A percentile compares a stretch with the other conserved stretches of the same genome.
phyloP scores from a whole-genome alignment of 2,113 vertebrate genomes.

The Phylloscopus trochiloides region DNA sequence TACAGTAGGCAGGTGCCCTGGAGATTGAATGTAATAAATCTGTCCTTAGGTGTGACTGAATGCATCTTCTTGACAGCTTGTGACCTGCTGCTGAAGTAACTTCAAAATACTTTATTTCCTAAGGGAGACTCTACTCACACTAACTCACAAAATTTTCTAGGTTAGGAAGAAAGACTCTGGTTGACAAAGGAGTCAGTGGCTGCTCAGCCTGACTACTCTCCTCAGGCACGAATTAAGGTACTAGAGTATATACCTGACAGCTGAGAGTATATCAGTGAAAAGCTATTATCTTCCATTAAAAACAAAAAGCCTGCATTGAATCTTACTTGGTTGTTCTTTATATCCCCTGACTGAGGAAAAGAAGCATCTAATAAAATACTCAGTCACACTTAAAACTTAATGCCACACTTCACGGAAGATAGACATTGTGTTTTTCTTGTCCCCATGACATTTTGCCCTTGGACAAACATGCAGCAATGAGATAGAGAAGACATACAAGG shows the following conservation, averaged over 20 bases:
- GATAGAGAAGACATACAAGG: background rate
- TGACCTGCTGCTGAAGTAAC: background rate
- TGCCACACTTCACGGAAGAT: background rate
- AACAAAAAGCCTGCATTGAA: background rate
- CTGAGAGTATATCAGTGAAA: background rate
- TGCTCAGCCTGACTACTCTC: background rate
- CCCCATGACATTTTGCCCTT: background rate
- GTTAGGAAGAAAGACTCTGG: background rate
- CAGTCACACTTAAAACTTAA: background rate
- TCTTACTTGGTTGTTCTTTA: background rate
- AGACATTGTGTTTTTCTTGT: background rate
- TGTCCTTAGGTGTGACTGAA: conserved; percentile 10
- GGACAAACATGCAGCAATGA: background rate
- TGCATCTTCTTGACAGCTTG: background rate
- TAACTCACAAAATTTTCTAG: background rate
- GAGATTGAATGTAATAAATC: background rate
- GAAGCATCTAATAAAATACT: background rate
- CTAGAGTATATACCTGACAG: background rate
- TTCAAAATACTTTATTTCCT: conserved; percentile 32
- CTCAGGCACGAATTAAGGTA: background rate
- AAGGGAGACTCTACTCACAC: background rate
- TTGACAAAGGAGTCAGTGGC: background rate
- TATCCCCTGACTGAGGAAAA: background rate
- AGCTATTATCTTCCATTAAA: background rate
- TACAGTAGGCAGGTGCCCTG: background rate